Evolutionary conservation across 2,888 invertebrate species (phyloP), one percentile per base, ranked within the genome.

Genomic region (Drosophila prostipennis): DNA sequence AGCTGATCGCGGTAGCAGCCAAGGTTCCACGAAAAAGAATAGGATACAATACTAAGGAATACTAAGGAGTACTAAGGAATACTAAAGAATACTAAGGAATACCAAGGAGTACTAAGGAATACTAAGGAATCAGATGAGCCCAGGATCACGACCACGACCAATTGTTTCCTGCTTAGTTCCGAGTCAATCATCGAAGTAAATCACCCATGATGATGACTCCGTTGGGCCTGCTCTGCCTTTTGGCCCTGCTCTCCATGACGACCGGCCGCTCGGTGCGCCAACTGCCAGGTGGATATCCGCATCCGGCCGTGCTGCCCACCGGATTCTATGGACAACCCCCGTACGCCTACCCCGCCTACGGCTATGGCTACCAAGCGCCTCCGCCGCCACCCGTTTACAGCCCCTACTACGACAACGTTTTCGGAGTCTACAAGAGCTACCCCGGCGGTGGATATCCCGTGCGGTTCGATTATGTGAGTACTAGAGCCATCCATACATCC

Each of bases 361-460:
- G 59, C 46, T 75, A 75, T 43, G 71, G 59, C 13, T 74, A 75
- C 19, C 83, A 77, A 40, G 14, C 78, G 0, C 69, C 69, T 2
- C 71, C 74, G 0, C 79, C 86, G 14, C 77, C 82, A 1, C 42
- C 42, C 11, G 42, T 42, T 6, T 42, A 42, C 42, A 82, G 80
- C n/a, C 77, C 63, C 6, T 87, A 77, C 68, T 92, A 80, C 32
- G 91, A 93, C 72, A 76, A 77, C 29, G 77, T 79, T 6, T 81
- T 83, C 16, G 87, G 89, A 10, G 63, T 85, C 32, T 91, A 91
- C 48, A 74, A 87, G 6, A 79, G 81, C 4, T 87, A 93, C 37
- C 91, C 92, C 6, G 93, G 93, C 19, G 92, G 92, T n/a, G 93
- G 93, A 8, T 60, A 80, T 13, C 89, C 90, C 6, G 81, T 91